Percentiles rank a stretch among this genome's conserved stretches.
phyloP scores from a whole-genome alignment of 2,888 invertebrate species.

The Leptura quadrifasciata region DNA sequence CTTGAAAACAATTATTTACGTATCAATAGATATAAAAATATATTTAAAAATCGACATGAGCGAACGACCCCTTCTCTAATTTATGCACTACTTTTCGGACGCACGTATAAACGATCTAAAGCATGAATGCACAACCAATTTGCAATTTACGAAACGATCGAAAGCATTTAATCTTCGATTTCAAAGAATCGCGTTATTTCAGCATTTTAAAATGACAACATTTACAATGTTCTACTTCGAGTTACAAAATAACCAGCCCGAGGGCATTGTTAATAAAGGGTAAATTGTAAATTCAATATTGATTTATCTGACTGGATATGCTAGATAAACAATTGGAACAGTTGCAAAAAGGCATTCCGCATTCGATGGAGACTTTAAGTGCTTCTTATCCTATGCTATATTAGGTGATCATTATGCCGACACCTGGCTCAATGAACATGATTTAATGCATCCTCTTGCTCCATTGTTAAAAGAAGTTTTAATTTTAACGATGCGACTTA shows the following conservation, averaged over 20 bases:
- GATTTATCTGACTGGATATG: slow-evolving; percentile 54
- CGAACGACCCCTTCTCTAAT: too few species aligned
- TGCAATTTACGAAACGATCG: slow-evolving; percentile 35
- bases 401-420: slow-evolving; percentile 61
- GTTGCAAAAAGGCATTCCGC: slow-evolving; percentile 55
- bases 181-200: slow-evolving; percentile 45
- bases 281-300: slow-evolving; percentile 53
- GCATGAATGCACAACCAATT: slow-evolving; percentile 17
- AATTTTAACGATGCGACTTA: slow-evolving; percentile 61
- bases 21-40: too few species aligned
- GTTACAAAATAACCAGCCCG: slow-evolving; percentile 50
- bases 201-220: slow-evolving; percentile 40
- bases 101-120: neutral
- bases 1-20: too few species aligned
- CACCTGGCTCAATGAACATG: slow-evolving; percentile 58
- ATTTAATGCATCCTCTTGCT: slow-evolving; percentile 59
- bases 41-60: too few species aligned
- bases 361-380: slow-evolving; percentile 55
- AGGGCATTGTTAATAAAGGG: slow-evolving; percentile 52
- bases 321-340: slow-evolving; percentile 59
- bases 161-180: slow-evolving; percentile 31
- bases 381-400: slow-evolving; percentile 57
- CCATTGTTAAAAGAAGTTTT: slow-evolving; percentile 58
- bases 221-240: slow-evolving; percentile 39
- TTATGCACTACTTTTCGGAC: neutral